Percentiles rank a stretch among this genome's conserved stretches.
Conservation (phyloP, 2,797 vertebrate species). For the Enteromius argenteus region DNA sequence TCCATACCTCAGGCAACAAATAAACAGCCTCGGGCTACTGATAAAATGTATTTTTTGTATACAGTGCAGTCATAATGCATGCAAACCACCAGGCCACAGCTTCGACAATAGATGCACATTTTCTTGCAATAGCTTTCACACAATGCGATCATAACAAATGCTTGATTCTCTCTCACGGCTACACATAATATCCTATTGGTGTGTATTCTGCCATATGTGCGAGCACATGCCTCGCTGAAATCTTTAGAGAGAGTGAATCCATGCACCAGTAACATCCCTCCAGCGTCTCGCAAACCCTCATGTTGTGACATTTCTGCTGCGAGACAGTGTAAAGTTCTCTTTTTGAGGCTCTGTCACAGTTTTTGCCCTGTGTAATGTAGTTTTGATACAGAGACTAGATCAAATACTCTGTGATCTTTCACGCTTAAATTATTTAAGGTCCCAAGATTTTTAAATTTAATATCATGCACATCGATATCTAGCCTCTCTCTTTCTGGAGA, state of each 20-base stretch:
- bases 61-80: background rate
- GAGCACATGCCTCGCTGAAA: conserved; percentile 31
- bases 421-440: conserved; percentile 59
- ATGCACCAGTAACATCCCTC: conserved; percentile 31
- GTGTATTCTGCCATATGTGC: conserved; percentile 36
- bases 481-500: conserved; percentile 50
- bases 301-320: conserved; percentile 48
- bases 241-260: conserved; percentile 23
- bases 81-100: too few relatives aligned
- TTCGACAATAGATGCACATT: conserved; percentile 4
- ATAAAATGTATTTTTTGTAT: background rate
- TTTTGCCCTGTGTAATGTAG: conserved; percentile 55
- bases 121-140: conserved; percentile 8
- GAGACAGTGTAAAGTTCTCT: conserved; percentile 46
- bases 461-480: conserved; percentile 52
- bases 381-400: conserved; percentile 56
- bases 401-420: conserved; percentile 60
- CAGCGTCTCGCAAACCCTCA: conserved; percentile 26
- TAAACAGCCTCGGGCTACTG: conserved; percentile 3
- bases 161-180: conserved; percentile 15
- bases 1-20: conserved; percentile 12
- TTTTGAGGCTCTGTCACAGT: conserved; percentile 54
- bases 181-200: conserved; percentile 7
- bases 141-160: conserved; percentile 11
- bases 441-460: conserved; percentile 56